Evolutionary conservation across 2,888 invertebrate species (phyloP), one percentile per base, ranked within the genome.

Genomic region (Drosophila emarginata): DNA sequence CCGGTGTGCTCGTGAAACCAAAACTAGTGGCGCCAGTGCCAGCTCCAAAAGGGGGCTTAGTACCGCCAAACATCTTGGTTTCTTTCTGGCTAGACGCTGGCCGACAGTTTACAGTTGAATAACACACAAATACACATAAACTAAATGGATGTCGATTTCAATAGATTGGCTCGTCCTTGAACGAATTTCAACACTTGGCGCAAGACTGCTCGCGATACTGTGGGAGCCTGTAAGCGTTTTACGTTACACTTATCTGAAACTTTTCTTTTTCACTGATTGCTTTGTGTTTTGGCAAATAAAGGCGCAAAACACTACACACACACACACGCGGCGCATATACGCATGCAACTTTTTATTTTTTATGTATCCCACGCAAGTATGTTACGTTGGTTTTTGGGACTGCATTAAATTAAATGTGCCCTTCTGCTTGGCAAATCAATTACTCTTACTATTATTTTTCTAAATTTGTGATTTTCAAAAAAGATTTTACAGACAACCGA

Each of bases 11-110:
- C 39, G 84, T 88, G 54, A 91, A 91, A 0, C 89, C 90, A 67
- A 91, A 92, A 23, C 90, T 91, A 4, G 91, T 81, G 23, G 83
- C 73, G 12, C 89, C 78, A 5, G 92, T 74, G 4, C 91, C 88
- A 69, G 93, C 90, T n/a, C 93, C 93, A 80, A 93, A 93, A 12
- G 93, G 87, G 40, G 91, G 91, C 80, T 93, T 91, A 50, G 90
- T 74, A 69, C 91, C 91, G 28, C 91, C 91, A 45, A 71, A 71
- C 70, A 71, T 71, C 39, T 66, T 67, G 40, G 18, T 67, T 36
- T 23, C 15, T 54, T 36, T 26, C 45, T 40, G 21, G 21, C 45
- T 45, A 39, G 6, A 39, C 14, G 39, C 39, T 39, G 11, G 21
- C 18, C 40, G 54, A 14, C 18, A 61, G 32, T 9, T 58, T 23